Evolutionary conservation across 2,113 vertebrate species (phyloP).

Genomic region (Siphamia tubifer): DNA sequence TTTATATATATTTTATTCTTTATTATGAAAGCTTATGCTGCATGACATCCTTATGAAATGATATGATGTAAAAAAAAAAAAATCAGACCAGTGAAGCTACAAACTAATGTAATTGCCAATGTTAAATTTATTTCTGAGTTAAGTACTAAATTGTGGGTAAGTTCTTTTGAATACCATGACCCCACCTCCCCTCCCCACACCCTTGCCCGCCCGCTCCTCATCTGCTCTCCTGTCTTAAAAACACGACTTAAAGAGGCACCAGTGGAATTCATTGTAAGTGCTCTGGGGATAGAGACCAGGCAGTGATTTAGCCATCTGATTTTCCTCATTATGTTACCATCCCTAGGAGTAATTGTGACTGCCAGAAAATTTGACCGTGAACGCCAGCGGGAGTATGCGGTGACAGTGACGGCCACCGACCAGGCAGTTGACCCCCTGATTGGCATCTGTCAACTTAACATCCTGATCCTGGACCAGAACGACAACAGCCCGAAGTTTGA

Average conservation of each 20-base stretch:
- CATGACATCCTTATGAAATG: too few relatives aligned
- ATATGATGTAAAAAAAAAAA: too few relatives aligned
- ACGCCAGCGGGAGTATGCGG: constrained; percentile 86
- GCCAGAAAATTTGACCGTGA: constrained; percentile 88
- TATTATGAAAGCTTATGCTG: too few relatives aligned
- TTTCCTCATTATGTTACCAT: constrained; percentile 6
- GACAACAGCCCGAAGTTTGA: constrained; percentile 93
- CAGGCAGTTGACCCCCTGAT: constrained; percentile 86
- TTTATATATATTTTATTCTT: too few relatives aligned
- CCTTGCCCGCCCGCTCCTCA: not conserved
- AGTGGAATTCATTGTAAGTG: constrained; percentile 4
- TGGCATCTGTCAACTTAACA: constrained; percentile 89
- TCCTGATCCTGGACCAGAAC: constrained; percentile 89
- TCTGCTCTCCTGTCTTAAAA: not conserved
- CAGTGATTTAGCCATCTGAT: not conserved
- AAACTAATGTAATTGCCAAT: not conserved
- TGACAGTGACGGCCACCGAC: constrained; percentile 90
- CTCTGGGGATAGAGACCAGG: not conserved
- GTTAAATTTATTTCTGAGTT: not conserved
- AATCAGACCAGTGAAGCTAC: too few relatives aligned
- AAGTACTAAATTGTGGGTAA: constrained; percentile 1
- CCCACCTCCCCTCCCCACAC: too few relatives aligned
- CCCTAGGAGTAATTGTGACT: constrained; percentile 84
- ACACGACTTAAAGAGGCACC: constrained; percentile 23
- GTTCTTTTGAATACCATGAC: not conserved